Base-by-base conservation (phyloP, 2,797 vertebrate species). In the Neosalanx taihuensis region DNA sequence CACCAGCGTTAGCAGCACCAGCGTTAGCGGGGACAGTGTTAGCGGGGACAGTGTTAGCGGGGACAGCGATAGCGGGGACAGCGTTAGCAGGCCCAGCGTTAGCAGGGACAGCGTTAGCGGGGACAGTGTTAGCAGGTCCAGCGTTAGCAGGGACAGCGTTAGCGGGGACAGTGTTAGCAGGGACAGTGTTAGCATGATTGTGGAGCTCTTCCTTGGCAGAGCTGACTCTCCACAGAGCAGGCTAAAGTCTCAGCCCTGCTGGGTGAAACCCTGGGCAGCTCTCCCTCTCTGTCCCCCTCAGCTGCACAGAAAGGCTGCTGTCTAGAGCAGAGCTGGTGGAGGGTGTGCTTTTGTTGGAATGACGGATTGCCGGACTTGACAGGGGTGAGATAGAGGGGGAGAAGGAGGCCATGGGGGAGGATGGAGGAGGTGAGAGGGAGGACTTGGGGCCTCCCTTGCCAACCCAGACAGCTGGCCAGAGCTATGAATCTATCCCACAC, bases 391-490 rank as follows among this genome's bases (percentile, higher is more conserved):
- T 46, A 13, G 9, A 46, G 37, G 37, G 10, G 37, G 37, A 10
- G 37, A 35, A 7, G 35, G 35, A 35, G 41, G 41, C 3, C 41
- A 13, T 46, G 41, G 41, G 41, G 41, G 41, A 46, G 41, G 41
- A 46, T 2, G 41, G 41, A 46, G 41, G 41, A 46, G 41, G 41
- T 46, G 9, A 9, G 41, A 46, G 41, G 41, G 41, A 46, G 3
- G 71, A 17, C 60, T 23, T 63, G 68, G 51, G 57, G 78, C 70
- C 70, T 10, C 72, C 9, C 58, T 75, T 26, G 63, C 82, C 84
- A 86, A 51, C 30, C 0, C 26, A 35, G 84, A 90, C 91, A 91
- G 90, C 85, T 91, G 90, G 81, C 76, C 78, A 72, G 81, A 81
- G 81, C 5, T 41, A 75, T 76, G 75, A 57, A 33, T 69, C 57